Base-by-base conservation (phyloP, 2,113 vertebrate species). In the Anser cygnoides region DNA sequence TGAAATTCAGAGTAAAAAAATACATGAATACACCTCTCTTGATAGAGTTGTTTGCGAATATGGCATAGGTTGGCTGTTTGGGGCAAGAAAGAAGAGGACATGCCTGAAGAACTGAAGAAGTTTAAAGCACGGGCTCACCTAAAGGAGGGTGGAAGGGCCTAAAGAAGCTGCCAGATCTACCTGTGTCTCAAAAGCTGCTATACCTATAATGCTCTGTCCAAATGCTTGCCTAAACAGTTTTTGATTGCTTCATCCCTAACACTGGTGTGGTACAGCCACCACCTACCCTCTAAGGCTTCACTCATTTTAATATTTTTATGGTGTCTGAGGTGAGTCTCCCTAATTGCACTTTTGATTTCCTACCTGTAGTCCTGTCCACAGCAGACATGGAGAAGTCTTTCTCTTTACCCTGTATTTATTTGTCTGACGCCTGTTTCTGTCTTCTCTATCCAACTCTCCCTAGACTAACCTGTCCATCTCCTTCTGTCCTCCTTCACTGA, bases 221-320 rank as follows among this genome's bases (percentile, higher is more conserved):
- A 87, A 81, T 33, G 21, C 31, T 41, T 62, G 5, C 62, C 35
- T 55, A 21, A 81, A 23, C 8, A 59, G 28, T 25, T 74, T 70
- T 31, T 49, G 4, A 22, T 4, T 31, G 23, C 39, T 81, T 59
- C 10, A 84, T 86, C 71, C 16, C 28, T 62, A 71, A 33, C 29
- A 37, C 15, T 17, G 14, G 5, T 12, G 23, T 55, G 73, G 37
- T 58, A 70, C 20, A 83, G 55, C 33, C 43, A 70, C 19, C 54
- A 4, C 22, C 22, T 86, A 20, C 41, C 37, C 11, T 81, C 16
- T 59, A 67, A 21, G 33, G 12, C 25, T 81, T 89, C 35, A 25
- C 17, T 84, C 57, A 22, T 1, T 12, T 31, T 41, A 7, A 7
- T 26, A 58, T 68, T 86, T 39, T 74, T 1, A 0, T 41, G 29